Evolutionary conservation across 1,140 invertebrate species (phyloP).

Genomic region (Harlomillsia oculata): DNA sequence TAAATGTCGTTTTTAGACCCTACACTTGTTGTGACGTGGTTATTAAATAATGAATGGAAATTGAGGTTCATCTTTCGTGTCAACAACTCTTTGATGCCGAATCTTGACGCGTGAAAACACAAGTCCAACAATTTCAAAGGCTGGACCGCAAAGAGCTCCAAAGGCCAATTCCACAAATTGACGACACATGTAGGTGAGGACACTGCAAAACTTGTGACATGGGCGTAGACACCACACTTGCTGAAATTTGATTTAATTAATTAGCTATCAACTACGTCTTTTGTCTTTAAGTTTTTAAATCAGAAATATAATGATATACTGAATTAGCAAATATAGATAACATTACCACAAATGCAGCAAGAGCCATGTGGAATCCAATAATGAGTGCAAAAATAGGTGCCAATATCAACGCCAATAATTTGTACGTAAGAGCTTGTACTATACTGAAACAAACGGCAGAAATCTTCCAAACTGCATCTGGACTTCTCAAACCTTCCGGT

Average conservation of each 20-base stretch:
- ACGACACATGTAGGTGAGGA: slow-evolving; percentile 16
- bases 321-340: background rate
- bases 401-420: slow-evolving; percentile 18
- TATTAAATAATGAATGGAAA: slow-evolving; percentile 27
- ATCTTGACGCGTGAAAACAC: slow-evolving; percentile 22
- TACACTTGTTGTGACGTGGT: too few relatives aligned
- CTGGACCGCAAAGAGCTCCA: slow-evolving; percentile 13
- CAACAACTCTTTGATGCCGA: slow-evolving; percentile 26
- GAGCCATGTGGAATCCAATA: slow-evolving; percentile 19
- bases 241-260: background rate
- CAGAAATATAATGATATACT: background rate
- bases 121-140: slow-evolving; percentile 21
- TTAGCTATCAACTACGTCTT: background rate
- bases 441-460: slow-evolving; percentile 5
- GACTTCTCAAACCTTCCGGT: slow-evolving; percentile 17
- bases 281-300: background rate
- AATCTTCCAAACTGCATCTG: slow-evolving; percentile 22
- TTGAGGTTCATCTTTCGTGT: slow-evolving; percentile 23
- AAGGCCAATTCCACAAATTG: slow-evolving; percentile 11
- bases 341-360: slow-evolving; percentile 29
- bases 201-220: slow-evolving; percentile 11
- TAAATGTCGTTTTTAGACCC: too few relatives aligned
- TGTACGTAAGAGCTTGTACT: slow-evolving; percentile 23
- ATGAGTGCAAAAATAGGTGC: slow-evolving; percentile 21
- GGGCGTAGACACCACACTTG: slow-evolving; percentile 27